Conservation (phyloP, 2,888 invertebrate species). For the Nephrotoma appendiculata region DNA sequence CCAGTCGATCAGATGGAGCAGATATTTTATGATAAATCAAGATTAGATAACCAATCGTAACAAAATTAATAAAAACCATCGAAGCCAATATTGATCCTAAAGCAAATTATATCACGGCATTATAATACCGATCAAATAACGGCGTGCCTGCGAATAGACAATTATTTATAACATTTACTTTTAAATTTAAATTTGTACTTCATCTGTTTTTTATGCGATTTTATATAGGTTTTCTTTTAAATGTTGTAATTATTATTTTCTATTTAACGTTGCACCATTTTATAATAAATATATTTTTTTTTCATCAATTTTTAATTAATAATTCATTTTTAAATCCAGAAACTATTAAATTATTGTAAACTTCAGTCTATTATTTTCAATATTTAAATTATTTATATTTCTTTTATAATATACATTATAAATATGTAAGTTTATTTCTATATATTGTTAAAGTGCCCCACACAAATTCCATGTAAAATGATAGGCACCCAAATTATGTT, state of each 20-base stretch:
- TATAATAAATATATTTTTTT: not conserved
- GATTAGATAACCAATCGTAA: no score
- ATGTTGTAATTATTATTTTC: not conserved
- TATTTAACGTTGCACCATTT: not conserved
- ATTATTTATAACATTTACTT: not conserved
- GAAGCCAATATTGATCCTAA: no score
- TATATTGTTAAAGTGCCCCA: not conserved
- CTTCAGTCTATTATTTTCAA: not conserved
- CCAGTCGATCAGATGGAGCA: no score
- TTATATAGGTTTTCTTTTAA: not conserved
- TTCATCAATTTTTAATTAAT: not conserved
- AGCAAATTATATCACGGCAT: not conserved
- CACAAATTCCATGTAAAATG: not conserved
- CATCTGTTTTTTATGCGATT: no score
- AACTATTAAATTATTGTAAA: not conserved
- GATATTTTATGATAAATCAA: no score
- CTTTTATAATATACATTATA: not conserved
- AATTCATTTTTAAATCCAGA: not conserved
- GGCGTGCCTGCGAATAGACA: not conserved
- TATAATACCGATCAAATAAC: not conserved
- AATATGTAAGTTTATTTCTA: no score
- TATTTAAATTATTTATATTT: not conserved
- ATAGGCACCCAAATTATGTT: not conserved
- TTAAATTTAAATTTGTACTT: not conserved
- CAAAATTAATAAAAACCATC: no score